phyloP scores from a whole-genome alignment of 2,888 invertebrate genomes.

The Ornithoptera alexandrae region DNA sequence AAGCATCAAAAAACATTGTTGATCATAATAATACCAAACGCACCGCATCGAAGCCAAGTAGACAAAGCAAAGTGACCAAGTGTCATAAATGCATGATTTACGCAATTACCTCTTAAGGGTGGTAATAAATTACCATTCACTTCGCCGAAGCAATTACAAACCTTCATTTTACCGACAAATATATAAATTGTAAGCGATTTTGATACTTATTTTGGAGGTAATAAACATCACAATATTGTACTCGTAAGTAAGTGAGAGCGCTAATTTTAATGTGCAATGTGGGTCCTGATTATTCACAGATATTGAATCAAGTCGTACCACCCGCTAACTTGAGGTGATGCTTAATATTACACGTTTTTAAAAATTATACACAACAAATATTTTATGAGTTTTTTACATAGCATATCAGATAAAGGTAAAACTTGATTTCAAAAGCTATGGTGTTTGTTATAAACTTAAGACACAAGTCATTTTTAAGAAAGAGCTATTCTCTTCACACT shows the following conservation, averaged over 20 bases:
- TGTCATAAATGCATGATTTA: slow-evolving; percentile 80
- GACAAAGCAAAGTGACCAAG: slow-evolving; percentile 63
- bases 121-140: slow-evolving; percentile 74
- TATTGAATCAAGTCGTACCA: slow-evolving; percentile 70
- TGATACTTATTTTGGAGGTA: slow-evolving; percentile 39
- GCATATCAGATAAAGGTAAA: not conserved
- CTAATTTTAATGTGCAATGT: slow-evolving; percentile 37
- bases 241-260: slow-evolving; percentile 5
- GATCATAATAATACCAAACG: slow-evolving; percentile 57
- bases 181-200: slow-evolving; percentile 32
- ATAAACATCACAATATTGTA: slow-evolving; percentile 28
- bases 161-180: slow-evolving; percentile 34
- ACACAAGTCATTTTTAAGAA: not conserved
- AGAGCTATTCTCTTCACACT: not conserved
- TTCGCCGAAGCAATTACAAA: slow-evolving; percentile 56
- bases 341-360: slow-evolving; percentile 48
- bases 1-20: slow-evolving; percentile 50
- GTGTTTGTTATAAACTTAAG: not conserved
- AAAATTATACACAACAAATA: slow-evolving; percentile 15
- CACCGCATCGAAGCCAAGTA: slow-evolving; percentile 56
- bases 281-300: slow-evolving; percentile 71
- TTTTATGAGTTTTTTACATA: slow-evolving; percentile 4
- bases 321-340: slow-evolving; percentile 72
- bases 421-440: not conserved
- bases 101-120: slow-evolving; percentile 73